A percentile compares a stretch with the other conserved stretches of the same genome.
phyloP scores from a whole-genome alignment of 2,888 invertebrate species.

The Apodemia hepburni region DNA sequence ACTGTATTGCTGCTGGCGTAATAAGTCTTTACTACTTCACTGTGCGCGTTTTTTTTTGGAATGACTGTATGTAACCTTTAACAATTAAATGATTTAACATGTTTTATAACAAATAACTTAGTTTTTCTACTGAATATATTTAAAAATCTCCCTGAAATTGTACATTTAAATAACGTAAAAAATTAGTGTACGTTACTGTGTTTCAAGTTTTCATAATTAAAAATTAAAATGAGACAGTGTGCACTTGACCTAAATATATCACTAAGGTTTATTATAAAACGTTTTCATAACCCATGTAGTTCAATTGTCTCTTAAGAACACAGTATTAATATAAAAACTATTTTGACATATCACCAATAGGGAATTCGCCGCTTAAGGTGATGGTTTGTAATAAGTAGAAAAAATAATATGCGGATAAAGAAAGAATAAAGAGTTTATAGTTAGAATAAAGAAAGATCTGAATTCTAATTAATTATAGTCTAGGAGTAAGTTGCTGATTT shows the following conservation, averaged over 20 bases:
- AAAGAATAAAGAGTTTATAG: no score
- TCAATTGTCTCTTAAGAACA: background rate
- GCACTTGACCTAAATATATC: background rate
- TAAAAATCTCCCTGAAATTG: no score
- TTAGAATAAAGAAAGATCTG: conserved; percentile 3
- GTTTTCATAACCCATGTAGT: background rate
- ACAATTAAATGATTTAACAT: no score
- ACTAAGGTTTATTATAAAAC: background rate
- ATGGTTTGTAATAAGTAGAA: background rate
- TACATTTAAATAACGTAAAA: no score
- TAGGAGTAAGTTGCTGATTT: background rate
- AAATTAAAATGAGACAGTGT: background rate
- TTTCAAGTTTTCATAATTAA: no score
- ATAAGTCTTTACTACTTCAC: no score
- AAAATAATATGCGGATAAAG: background rate
- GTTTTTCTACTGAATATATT: no score
- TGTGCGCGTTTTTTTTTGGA: no score
- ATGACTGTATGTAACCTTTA: no score
- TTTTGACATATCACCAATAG: background rate
- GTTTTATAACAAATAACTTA: no score
- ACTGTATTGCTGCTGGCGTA: no score
- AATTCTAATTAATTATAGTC: conserved; percentile 5
- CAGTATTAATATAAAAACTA: conserved; percentile 8
- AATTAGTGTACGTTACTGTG: no score
- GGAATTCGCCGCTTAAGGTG: background rate